Conservation (phyloP, 2,888 invertebrate genomes). For the Corythucha ciliata region DNA sequence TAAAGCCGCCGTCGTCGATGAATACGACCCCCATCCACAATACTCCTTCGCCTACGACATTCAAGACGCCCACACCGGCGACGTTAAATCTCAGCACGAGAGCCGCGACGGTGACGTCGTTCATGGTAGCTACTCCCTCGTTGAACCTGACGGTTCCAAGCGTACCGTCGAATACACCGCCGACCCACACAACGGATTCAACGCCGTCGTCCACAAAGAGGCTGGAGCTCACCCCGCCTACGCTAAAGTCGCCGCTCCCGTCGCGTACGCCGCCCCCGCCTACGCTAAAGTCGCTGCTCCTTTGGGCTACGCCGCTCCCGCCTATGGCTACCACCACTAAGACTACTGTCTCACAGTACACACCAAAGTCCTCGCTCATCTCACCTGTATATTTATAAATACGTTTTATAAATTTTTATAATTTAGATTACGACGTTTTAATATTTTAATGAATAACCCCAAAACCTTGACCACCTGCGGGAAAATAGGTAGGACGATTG, state of each 20-base stretch:
- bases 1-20: conserved; percentile 25
- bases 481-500: too few species aligned
- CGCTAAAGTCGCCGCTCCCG: conserved; percentile 19
- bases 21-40: conserved; percentile 33
- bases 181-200: conserved; percentile 35
- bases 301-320: conserved; percentile 24
- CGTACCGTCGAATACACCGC: conserved; percentile 34
- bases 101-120: conserved; percentile 32
- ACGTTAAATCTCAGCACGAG: conserved; percentile 33
- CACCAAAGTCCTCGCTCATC: too few species aligned
- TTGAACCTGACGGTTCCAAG: conserved; percentile 33
- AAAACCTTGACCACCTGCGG: too few species aligned
- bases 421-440: too few species aligned
- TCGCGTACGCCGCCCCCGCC: conserved; percentile 24
- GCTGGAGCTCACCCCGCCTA: conserved; percentile 19
- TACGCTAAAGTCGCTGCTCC: conserved; percentile 12
- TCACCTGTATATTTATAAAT: too few species aligned
- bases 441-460: too few species aligned
- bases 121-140: conserved; percentile 33
- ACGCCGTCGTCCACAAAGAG: conserved; percentile 34
- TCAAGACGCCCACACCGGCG: conserved; percentile 33
- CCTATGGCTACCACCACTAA: conserved; percentile 27
- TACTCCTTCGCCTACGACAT: conserved; percentile 34
- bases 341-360: too few species aligned
- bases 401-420: too few species aligned